These are phyloP conservation scores for Lophotis ruficrista DNA, from an alignment of 2,113 vertebrate species.

Conservation along the genomic window DNA sequence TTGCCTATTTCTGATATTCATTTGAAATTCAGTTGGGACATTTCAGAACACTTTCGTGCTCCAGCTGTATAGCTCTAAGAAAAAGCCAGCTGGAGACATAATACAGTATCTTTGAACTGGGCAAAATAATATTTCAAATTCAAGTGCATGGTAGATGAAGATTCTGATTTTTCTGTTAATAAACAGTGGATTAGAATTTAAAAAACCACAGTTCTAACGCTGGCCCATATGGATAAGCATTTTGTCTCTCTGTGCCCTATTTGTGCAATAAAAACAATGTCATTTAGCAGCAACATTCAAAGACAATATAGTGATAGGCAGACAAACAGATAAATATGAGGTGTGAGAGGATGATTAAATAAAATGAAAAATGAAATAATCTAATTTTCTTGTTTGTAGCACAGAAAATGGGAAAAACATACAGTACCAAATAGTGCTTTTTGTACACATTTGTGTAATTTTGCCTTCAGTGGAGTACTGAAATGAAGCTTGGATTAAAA, in stretches of 20 bases:
- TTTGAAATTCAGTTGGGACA: conserved; percentile 66
- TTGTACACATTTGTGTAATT: background rate
- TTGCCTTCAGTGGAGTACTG: background rate
- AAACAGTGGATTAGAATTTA: background rate
- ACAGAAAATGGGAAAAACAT: background rate
- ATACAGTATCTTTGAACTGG: conserved; percentile 5
- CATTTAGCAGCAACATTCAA: background rate
- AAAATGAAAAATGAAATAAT: background rate
- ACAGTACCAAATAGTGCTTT: background rate
- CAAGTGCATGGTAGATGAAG: background rate
- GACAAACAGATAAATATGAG: background rate
- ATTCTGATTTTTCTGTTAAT: background rate
- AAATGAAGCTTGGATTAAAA: background rate
- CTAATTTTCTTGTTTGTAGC: background rate
- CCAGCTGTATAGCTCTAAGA: conserved; percentile 37
- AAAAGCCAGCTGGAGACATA: conserved; percentile 44
- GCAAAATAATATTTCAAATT: background rate
- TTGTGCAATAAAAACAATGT: background rate
- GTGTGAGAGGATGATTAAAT: background rate
- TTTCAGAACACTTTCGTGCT: conserved; percentile 49
- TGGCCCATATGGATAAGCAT: background rate
- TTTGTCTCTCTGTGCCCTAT: background rate
- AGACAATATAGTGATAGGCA: background rate
- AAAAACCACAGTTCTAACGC: background rate
- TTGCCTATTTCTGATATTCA: conserved; percentile 62